Evolutionary conservation across 2,113 vertebrate genomes (phyloP), one percentile per base, ranked within the genome.

Genomic region (Accipiter virgatus): DNA sequence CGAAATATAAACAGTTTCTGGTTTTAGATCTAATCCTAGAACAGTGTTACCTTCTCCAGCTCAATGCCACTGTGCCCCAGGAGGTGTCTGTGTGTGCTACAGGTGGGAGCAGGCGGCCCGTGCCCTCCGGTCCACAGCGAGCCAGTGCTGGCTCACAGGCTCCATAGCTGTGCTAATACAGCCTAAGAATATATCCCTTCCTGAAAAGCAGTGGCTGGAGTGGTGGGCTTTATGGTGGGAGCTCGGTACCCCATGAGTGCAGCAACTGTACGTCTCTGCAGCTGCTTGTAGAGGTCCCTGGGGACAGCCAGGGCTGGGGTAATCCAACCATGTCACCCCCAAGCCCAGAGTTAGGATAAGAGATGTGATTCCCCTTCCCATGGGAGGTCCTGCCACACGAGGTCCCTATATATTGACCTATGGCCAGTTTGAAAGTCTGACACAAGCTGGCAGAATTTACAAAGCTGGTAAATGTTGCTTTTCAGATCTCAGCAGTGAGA

Each of bases 241-340:
- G 6, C 42, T 43, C 31, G 20, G 27, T 58, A 27, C 18, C 6
- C 65, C 1, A 1, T 20, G 36, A 70, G n/a, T 0, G 2, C 45
- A 52, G 31, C 34, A 62, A 61, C n/a, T 1, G 0, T 23, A 26
- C 1, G 1, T 32, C 42, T 67, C 47, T 88, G 74, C 27, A 74
- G 13, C 45, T 81, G 20, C 78, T 55, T n/a, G n/a, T 68, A 38
- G 48, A 81, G n/a, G 14, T 19, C 15, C 40, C 31, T 43, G 25
- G 14, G n/a, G 8, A n/a, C 15, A 22, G 14, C 25, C 38, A 23
- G 34, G 10, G 10, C 16, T 56, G 40, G 13, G 23, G 13, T 22
- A 61, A 45, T 40, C 55, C 67, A 45, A 25, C 48, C 38, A 3
- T 14, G 16, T 32, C 29, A 40, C 4, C 16, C 6, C 31, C 26